phyloP scores from a whole-genome alignment of 2,888 invertebrate species.

The Campaea margaritaria region DNA sequence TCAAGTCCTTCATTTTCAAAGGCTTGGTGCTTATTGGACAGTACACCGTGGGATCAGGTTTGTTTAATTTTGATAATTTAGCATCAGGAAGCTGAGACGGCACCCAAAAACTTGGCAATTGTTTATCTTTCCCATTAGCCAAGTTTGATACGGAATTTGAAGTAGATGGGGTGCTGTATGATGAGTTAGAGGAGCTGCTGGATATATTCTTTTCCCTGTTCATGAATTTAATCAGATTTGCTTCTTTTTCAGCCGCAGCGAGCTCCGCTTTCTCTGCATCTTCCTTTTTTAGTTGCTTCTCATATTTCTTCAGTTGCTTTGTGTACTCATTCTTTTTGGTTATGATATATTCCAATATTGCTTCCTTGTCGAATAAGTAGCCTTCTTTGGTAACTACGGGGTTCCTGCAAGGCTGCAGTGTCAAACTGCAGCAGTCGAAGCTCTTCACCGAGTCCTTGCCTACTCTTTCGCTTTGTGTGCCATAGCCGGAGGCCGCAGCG shows the following conservation, averaged over 20 bases:
- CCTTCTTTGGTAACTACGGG: constrained; percentile 95
- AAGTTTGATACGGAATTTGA: constrained; percentile 91
- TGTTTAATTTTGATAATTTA: constrained; percentile 84
- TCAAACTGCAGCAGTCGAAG: constrained; percentile 99
- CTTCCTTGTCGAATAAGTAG: constrained; percentile 98
- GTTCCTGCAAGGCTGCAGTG: constrained; percentile 97
- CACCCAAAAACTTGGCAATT: constrained; percentile 98
- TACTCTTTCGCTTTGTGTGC: constrained; percentile 92
- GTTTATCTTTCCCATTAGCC: constrained; percentile 90
- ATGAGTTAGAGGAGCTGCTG: constrained; percentile 59
- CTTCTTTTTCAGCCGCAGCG: constrained; percentile 89
- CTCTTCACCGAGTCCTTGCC: constrained; percentile 96
- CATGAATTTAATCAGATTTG: constrained; percentile 91
- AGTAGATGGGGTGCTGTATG: constrained; percentile 43
- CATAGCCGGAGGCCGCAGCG: constrained; percentile 97
- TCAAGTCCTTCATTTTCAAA: constrained; percentile 95
- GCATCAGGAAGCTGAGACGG: constrained; percentile 97
- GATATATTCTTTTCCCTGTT: constrained; percentile 93
- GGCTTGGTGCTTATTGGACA: constrained; percentile 87
- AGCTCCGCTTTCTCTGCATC: constrained; percentile 89
- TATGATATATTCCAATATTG: constrained; percentile 97
- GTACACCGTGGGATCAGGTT: constrained; percentile 74
- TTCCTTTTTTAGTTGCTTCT: constrained; percentile 92
- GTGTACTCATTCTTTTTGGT: constrained; percentile 97
- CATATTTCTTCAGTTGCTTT: constrained; percentile 95